A percentile compares a stretch with the other conserved stretches of the same genome.
Evolutionary conservation across 1,140 invertebrate genomes (phyloP).

Genomic region (Drosophila jambulina): DNA sequence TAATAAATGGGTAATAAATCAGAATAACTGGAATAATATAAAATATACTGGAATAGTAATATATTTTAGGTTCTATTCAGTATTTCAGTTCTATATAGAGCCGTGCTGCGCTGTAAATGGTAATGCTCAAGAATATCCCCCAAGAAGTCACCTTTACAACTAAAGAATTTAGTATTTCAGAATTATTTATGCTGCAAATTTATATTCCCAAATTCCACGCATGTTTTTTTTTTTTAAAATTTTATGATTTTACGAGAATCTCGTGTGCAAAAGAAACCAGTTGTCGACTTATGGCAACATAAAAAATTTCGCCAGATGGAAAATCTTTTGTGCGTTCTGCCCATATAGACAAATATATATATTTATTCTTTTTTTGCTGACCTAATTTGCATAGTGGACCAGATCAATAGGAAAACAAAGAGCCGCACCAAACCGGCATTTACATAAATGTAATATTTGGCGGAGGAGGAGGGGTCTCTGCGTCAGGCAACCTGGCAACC

Average conservation of each 20-base stretch:
- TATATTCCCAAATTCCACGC: slow-evolving; percentile 30
- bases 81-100: not conserved
- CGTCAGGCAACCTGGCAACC: slow-evolving; percentile 8
- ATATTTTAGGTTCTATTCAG: not conserved
- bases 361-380: not conserved
- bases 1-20: not conserved
- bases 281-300: slow-evolving; percentile 31
- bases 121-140: no score
- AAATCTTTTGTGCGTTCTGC: slow-evolving; percentile 26
- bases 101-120: not conserved
- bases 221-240: not conserved
- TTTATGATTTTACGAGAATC: slow-evolving; percentile 26
- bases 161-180: not conserved
- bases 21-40: no score
- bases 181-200: slow-evolving; percentile 23
- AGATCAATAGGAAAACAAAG: slow-evolving; percentile 39
- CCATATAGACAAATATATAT: not conserved
- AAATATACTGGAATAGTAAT: not conserved
- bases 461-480: not conserved
- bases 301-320: slow-evolving; percentile 29
- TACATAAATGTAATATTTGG: slow-evolving; percentile 49
- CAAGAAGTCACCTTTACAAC: no score
- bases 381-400: slow-evolving; percentile 59
- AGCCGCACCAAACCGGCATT: slow-evolving; percentile 20
- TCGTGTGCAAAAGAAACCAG: slow-evolving; percentile 34